Evolutionary conservation across 2,797 vertebrate species (phyloP).

Genomic region (Rhinoraja longicauda): DNA sequence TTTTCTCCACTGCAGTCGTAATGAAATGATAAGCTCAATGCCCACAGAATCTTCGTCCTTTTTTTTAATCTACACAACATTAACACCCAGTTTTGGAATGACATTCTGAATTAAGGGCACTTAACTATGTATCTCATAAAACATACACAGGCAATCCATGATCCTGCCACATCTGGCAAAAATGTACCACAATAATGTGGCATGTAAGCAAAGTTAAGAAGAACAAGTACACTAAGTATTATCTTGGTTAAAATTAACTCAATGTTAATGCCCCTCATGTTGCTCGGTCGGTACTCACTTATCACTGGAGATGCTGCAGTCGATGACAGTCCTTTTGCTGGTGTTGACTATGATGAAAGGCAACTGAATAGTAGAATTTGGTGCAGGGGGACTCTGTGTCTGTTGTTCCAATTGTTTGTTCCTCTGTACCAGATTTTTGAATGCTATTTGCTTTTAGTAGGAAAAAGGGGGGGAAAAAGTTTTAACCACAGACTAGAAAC

Average conservation of each 20-base stretch:
- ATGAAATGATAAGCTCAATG: too few species aligned
- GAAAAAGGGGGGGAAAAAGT: neutral
- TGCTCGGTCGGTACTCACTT: slow-evolving; percentile 59
- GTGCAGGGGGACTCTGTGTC: slow-evolving; percentile 61
- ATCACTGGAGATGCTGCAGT: slow-evolving; percentile 81
- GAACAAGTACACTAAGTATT: neutral
- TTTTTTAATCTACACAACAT: neutral
- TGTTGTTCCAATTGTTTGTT: slow-evolving; percentile 69
- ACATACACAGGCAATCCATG: neutral
- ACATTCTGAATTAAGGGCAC: neutral
- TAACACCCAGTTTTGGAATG: neutral
- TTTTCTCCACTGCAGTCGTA: neutral
- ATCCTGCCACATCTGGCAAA: neutral
- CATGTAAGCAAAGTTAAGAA: neutral
- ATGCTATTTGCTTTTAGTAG: slow-evolving; percentile 72
- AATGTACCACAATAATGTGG: neutral
- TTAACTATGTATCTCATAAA: neutral
- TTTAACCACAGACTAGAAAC: neutral
- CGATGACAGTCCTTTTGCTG: slow-evolving; percentile 75
- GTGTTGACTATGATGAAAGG: slow-evolving; percentile 80
- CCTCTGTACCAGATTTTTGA: slow-evolving; percentile 79
- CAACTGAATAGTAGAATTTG: slow-evolving; percentile 71
- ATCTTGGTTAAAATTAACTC: neutral
- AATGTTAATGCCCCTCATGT: neutral
- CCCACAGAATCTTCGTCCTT: neutral